A percentile compares a stretch with the other conserved stretches of the same genome.
These are phyloP conservation scores for Cydia amplana DNA, from an alignment of 1,140 invertebrate genomes.

Conservation along the genomic window DNA sequence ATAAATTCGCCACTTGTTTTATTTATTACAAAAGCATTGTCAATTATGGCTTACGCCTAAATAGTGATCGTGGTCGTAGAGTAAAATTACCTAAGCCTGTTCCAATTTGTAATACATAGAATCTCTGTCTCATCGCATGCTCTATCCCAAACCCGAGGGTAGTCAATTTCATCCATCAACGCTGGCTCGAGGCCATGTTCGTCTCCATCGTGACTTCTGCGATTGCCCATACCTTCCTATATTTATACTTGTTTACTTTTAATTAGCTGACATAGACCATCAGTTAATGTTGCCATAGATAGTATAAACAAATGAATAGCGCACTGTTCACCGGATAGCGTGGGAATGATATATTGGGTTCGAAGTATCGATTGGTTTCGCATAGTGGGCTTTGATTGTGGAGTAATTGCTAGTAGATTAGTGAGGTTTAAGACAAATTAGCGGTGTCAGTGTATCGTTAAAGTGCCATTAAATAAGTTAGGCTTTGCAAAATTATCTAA, in stretches of 20 bases:
- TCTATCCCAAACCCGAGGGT: slow-evolving; percentile 41
- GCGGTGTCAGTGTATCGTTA: not conserved
- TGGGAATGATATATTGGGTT: slow-evolving; percentile 63
- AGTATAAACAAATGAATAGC: slow-evolving; percentile 58
- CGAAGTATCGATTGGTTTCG: slow-evolving; percentile 27
- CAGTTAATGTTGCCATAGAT: slow-evolving; percentile 47
- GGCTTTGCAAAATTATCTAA: not conserved
- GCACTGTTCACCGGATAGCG: slow-evolving; percentile 45
- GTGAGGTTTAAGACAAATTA: not conserved
- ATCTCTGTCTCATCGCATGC: slow-evolving; percentile 37
- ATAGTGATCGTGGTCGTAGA: too few relatives aligned
- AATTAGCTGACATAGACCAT: slow-evolving; percentile 65
- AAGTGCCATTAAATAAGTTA: not conserved
- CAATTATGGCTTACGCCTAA: too few relatives aligned
- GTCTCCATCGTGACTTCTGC: slow-evolving; percentile 65
- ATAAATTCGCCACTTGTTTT: too few relatives aligned
- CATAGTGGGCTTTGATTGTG: slow-evolving; percentile 27
- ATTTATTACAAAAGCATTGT: too few relatives aligned
- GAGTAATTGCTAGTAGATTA: slow-evolving; percentile 15
- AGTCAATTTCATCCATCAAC: slow-evolving; percentile 67
- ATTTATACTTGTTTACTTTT: slow-evolving; percentile 70
- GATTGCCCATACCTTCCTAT: slow-evolving; percentile 56
- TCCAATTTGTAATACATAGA: not conserved
- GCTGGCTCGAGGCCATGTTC: slow-evolving; percentile 57
- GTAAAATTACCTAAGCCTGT: too few relatives aligned